Base-by-base conservation (phyloP, 2,888 invertebrate genomes). In the Macropis europaea region DNA sequence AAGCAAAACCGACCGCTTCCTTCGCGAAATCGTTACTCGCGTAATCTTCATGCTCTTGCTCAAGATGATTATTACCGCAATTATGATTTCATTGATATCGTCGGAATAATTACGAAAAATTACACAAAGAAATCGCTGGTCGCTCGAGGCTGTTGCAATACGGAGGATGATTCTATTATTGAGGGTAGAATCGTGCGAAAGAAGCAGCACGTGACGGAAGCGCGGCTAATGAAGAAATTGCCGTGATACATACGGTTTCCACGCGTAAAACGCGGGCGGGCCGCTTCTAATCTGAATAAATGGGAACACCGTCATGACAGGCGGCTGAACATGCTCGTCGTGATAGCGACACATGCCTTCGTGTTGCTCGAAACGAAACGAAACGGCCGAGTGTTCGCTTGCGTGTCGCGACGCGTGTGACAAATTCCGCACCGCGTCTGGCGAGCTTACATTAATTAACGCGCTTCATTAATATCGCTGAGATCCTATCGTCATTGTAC, bases 201-300 rank as follows among this genome's bases (percentile, higher is more conserved):
- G 7, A 43, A 40, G 2, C 11, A 19, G 15, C 28, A 30, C 38
- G 22, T 22, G 38, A 42, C 26, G 32, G 15, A 24, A 6, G 30
- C 42, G 3, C 13, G 1, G 0, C 24, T 42, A 43, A 28, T 13
- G 13, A 32, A 50, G 30, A 30, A 50, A 38, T 63, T 28, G 47
- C 17, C 45, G 4, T 11, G 11, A 28, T 36, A 42, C n/a, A 28
- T 36, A 42, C n/a, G 32, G 38, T 62, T 73, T 74, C 57, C 74
- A 63, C 60, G 56, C 32, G 24, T 36, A 42, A 60, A 34, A 30
- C 19, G 19, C 17, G 22, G 32, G 50, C 24, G 26, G 28, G 36
- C n/a, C 34, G 28, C 13, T 42, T 26, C 40, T 68, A 45, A 62
- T 66, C 47, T 52, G 54, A 69, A 61, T 69, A 59, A 59, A 57